A percentile compares a stretch with the other conserved stretches of the same genome.
Conservation (phyloP, 2,888 invertebrate genomes). For the Rhabditophanes sp. region DNA sequence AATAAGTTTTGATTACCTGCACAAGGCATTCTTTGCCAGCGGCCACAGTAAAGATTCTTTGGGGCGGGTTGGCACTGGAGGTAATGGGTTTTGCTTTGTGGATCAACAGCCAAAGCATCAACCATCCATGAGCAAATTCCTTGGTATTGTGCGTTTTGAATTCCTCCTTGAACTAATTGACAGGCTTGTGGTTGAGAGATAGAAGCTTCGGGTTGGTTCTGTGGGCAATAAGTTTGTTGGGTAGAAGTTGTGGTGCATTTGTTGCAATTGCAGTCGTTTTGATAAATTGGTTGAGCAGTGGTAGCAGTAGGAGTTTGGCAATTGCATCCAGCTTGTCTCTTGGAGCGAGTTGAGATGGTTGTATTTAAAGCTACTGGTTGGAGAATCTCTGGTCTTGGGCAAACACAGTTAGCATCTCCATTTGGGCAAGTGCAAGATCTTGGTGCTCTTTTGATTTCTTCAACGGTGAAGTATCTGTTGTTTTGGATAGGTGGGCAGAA, state of each 20-base stretch:
- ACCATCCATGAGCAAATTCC: slow-evolving; percentile 45
- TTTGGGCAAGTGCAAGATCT: slow-evolving; percentile 36
- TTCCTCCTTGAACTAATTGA: slow-evolving; percentile 38
- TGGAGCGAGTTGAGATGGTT: too few species aligned
- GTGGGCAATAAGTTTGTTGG: slow-evolving; percentile 39
- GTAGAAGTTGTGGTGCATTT: slow-evolving; percentile 37
- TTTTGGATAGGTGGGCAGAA: too few species aligned
- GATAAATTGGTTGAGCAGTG: too few species aligned
- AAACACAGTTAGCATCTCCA: slow-evolving; percentile 34
- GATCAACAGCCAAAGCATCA: slow-evolving; percentile 39
- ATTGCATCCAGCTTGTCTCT: too few species aligned
- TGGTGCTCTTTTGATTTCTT: slow-evolving; percentile 33
- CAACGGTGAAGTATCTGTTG: too few species aligned
- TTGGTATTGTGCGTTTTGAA: slow-evolving; percentile 35
- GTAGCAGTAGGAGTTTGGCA: too few species aligned
- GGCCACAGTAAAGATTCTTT: slow-evolving; percentile 42
- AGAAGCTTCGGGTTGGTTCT: slow-evolving; percentile 17
- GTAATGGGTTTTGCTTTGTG: slow-evolving; percentile 24
- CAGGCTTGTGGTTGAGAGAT: slow-evolving; percentile 41
- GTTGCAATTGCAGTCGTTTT: too few species aligned
- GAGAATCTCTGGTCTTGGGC: slow-evolving; percentile 37
- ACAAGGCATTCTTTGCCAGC: slow-evolving; percentile 39
- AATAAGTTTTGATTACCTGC: too few species aligned
- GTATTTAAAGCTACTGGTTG: too few species aligned
- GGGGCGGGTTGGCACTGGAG: slow-evolving; percentile 42